A percentile compares a stretch with the other conserved stretches of the same genome.
Evolutionary conservation across 2,113 vertebrate species (phyloP).

Genomic region (Jacana jacana): DNA sequence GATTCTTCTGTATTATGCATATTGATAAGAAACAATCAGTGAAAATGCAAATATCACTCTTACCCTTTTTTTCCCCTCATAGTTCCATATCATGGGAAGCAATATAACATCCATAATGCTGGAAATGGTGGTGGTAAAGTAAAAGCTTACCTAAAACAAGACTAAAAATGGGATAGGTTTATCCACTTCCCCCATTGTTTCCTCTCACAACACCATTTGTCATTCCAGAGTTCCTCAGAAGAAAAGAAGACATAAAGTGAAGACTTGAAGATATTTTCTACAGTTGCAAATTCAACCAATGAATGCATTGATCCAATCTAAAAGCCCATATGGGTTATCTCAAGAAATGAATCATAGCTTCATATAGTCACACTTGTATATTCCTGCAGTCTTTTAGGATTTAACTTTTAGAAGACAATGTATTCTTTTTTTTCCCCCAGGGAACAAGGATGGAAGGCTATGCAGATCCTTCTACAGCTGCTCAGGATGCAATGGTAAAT

Average conservation of each 20-base stretch:
- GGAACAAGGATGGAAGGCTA: conserved; percentile 78
- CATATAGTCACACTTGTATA: neutral
- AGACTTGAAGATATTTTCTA: neutral
- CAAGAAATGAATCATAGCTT: neutral
- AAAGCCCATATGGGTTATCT: neutral
- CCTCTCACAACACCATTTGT: neutral
- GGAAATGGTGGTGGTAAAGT: neutral
- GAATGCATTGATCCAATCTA: neutral
- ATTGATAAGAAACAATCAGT: neutral
- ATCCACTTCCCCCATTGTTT: neutral
- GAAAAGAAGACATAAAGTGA: neutral
- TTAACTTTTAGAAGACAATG: neutral
- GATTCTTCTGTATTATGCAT: neutral
- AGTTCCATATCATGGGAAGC: neutral
- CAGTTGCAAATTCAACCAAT: neutral
- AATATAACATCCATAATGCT: neutral
- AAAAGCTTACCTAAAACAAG: neutral
- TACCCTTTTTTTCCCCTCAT: neutral
- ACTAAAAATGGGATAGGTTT: neutral
- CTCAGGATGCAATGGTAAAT: conserved; percentile 79
- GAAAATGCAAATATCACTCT: neutral
- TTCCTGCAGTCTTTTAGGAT: neutral
- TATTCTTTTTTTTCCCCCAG: conserved; percentile 26
- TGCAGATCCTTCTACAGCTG: conserved; percentile 68
- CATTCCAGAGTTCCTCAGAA: neutral